Conservation (phyloP, 2,888 invertebrate genomes). For the Orchesellides sinensis region DNA sequence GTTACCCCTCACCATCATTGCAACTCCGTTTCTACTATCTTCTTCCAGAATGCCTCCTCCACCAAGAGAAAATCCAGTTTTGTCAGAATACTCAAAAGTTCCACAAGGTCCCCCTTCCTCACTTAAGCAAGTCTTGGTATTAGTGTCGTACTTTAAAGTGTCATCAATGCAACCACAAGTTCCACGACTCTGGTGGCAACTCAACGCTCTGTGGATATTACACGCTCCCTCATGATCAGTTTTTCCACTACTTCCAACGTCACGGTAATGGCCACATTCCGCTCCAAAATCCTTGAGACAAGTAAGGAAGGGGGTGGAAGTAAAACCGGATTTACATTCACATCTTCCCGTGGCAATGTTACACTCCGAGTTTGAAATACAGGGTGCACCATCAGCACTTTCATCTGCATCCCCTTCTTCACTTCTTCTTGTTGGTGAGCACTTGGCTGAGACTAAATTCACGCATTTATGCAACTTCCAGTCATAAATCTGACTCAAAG, state of each 20-base stretch:
- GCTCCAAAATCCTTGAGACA: constrained; percentile 55
- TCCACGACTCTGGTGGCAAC: constrained; percentile 53
- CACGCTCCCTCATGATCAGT: constrained; percentile 29
- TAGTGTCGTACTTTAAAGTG: constrained; percentile 57
- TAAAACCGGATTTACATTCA: constrained; percentile 39
- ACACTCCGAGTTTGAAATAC: constrained; percentile 54
- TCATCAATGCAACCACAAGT: constrained; percentile 64
- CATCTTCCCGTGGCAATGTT: constrained; percentile 24
- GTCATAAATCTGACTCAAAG: constrained; percentile 67
- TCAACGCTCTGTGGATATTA: constrained; percentile 61
- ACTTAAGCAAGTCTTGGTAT: constrained; percentile 50
- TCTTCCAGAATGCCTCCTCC: neutral
- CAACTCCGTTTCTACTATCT: neutral
- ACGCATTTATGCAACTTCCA: constrained; percentile 46
- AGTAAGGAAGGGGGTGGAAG: constrained; percentile 48
- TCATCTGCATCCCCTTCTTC: constrained; percentile 49
- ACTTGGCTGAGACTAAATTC: constrained; percentile 57
- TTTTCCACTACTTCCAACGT: neutral
- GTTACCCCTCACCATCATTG: constrained; percentile 45
- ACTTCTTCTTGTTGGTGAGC: constrained; percentile 6
- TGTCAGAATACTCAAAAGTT: constrained; percentile 47
- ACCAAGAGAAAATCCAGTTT: constrained; percentile 44
- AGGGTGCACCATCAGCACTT: constrained; percentile 38
- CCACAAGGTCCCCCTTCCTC: constrained; percentile 60
- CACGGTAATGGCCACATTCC: constrained; percentile 25